Evolutionary conservation across 2,888 invertebrate species (phyloP).

Genomic region (Lymantria dispar): DNA sequence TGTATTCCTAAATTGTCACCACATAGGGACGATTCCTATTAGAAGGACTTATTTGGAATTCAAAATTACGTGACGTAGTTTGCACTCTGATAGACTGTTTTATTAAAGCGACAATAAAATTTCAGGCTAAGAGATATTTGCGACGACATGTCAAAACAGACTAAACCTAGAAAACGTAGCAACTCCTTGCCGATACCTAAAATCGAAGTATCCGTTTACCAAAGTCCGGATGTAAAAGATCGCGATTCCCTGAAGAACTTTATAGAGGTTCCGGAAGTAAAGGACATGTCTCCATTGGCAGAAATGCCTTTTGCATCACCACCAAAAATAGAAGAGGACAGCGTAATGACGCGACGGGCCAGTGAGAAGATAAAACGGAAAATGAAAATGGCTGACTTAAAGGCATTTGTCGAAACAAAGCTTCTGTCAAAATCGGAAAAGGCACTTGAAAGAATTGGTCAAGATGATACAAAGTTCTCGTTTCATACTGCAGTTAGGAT

Average conservation of each 20-base stretch:
- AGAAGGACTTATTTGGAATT: too few species aligned
- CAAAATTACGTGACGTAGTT: too few species aligned
- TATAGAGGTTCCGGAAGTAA: slow-evolving; percentile 89
- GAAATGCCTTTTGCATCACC: slow-evolving; percentile 71
- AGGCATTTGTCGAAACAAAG: slow-evolving; percentile 96
- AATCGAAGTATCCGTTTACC: slow-evolving; percentile 93
- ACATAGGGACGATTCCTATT: too few species aligned
- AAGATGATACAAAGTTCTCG: slow-evolving; percentile 86
- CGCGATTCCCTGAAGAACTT: slow-evolving; percentile 87
- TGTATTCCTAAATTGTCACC: too few species aligned
- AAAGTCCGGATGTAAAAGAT: slow-evolving; percentile 87
- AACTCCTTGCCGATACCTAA: slow-evolving; percentile 97
- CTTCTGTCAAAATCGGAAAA: slow-evolving; percentile 95
- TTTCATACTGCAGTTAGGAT: slow-evolving; percentile 81
- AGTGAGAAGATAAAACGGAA: slow-evolving; percentile 93
- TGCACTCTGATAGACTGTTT: too few species aligned
- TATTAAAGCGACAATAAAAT: slow-evolving; percentile 2
- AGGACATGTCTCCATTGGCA: slow-evolving; percentile 84
- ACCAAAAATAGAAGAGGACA: slow-evolving; percentile 66
- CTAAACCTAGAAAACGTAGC: slow-evolving; percentile 92
- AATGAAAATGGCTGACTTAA: slow-evolving; percentile 95
- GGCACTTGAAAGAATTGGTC: slow-evolving; percentile 93
- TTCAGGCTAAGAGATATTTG: slow-evolving; percentile 92
- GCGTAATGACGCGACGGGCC: slow-evolving; percentile 80
- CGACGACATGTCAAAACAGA: slow-evolving; percentile 90